A percentile compares a stretch with the other conserved stretches of the same genome.
Conservation (phyloP, 2,888 invertebrate species). For the Drosophila setosimentum region DNA sequence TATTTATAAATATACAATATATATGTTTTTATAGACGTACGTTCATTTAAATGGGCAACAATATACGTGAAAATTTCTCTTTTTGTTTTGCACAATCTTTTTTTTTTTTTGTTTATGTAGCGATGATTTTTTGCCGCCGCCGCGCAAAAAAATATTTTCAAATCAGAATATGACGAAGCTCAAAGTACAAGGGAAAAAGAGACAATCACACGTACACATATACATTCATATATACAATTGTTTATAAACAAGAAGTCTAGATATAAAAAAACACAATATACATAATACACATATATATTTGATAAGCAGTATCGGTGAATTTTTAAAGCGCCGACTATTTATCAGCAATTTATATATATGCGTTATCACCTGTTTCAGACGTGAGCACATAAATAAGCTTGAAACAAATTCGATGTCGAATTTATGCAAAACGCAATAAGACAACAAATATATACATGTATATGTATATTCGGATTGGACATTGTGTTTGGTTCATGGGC, state of each 20-base stretch:
- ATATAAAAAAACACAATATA: slow-evolving; percentile 7
- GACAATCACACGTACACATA: slow-evolving; percentile 13
- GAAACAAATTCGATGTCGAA: slow-evolving; percentile 33
- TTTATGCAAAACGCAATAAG: slow-evolving; percentile 64
- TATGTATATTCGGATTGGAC: slow-evolving; percentile 25
- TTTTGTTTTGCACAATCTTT: slow-evolving; percentile 50
- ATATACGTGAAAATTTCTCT: slow-evolving; percentile 56
- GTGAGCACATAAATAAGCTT: slow-evolving; percentile 27
- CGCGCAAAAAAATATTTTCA: slow-evolving; percentile 41
- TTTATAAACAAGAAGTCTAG: slow-evolving; percentile 53
- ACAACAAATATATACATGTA: slow-evolving; percentile 10
- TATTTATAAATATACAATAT: slow-evolving; percentile 26
- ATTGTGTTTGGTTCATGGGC: slow-evolving; percentile 48
- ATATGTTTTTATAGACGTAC: not conserved
- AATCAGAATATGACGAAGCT: slow-evolving; percentile 72
- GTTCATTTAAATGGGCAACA: slow-evolving; percentile 29
- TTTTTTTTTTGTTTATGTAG: slow-evolving; percentile 40
- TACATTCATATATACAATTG: slow-evolving; percentile 21
- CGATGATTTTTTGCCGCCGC: slow-evolving; percentile 47
- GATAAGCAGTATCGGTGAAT: slow-evolving; percentile 41
- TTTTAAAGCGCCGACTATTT: slow-evolving; percentile 11
- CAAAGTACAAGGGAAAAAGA: slow-evolving; percentile 57
- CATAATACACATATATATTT: slow-evolving; percentile 2
- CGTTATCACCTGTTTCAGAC: slow-evolving; percentile 44
- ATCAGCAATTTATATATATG: slow-evolving; percentile 17